These are phyloP conservation scores for Cheilinus undulatus DNA, from an alignment of 2,113 vertebrate genomes.

Conservation along the genomic window DNA sequence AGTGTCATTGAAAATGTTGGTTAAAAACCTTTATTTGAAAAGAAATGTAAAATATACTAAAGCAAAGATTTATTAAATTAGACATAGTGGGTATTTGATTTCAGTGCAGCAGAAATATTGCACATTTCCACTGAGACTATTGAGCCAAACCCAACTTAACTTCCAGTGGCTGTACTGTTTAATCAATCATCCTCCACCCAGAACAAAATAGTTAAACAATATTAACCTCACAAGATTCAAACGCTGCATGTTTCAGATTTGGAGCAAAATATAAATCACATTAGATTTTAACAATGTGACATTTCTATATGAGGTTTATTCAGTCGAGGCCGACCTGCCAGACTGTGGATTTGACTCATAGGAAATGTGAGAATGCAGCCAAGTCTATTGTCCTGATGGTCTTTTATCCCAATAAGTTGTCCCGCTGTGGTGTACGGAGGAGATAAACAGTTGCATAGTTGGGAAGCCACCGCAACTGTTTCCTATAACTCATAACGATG, in stretches of 20 bases:
- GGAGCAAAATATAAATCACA: constrained; percentile 44
- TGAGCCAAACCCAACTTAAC: constrained; percentile 20
- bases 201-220: constrained; percentile 50
- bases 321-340: constrained; percentile 36
- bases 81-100: constrained; percentile 27
- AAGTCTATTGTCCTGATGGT: constrained; percentile 65
- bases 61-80: constrained; percentile 29
- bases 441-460: constrained; percentile 78
- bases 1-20: neutral
- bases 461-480: constrained; percentile 74
- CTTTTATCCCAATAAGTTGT: constrained; percentile 68
- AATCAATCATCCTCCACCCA: constrained; percentile 44
- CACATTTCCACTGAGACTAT: constrained; percentile 25
- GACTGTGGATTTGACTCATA: constrained; percentile 47
- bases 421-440: constrained; percentile 60
- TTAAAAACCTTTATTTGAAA: neutral
- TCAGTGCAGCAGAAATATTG: constrained; percentile 30
- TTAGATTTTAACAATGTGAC: constrained; percentile 55
- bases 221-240: constrained; percentile 35
- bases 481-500: constrained; percentile 74
- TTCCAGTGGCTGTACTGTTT: constrained; percentile 32
- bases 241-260: constrained; percentile 56
- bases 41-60: neutral
- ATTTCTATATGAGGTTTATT: constrained; percentile 63
- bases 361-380: constrained; percentile 63